Conservation (phyloP, 2,113 vertebrate species). For the Ornithorhynchus anatinus region DNA sequence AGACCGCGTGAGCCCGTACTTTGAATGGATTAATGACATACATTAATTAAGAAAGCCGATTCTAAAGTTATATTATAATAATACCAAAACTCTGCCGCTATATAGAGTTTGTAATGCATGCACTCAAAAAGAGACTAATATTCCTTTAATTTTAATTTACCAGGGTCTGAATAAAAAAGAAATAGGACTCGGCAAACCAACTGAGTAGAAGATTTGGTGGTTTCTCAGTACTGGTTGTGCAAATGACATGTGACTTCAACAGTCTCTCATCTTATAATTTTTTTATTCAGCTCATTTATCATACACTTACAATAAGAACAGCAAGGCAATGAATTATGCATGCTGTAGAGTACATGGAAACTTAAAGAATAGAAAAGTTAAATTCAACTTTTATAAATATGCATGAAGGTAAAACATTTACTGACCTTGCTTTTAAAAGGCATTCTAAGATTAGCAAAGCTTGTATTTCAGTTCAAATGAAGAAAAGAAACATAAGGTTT, state of each 20-base stretch:
- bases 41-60: conserved; percentile 27
- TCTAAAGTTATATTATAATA: conserved; percentile 33
- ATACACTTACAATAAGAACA: conserved; percentile 41
- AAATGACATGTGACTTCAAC: conserved; percentile 5
- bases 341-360: conserved; percentile 37
- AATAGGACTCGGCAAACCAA: background rate
- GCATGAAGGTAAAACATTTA: conserved; percentile 43
- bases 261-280: background rate
- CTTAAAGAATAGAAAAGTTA: conserved; percentile 50
- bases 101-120: background rate
- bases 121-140: conserved; percentile 31
- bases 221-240: background rate
- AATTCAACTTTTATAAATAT: conserved; percentile 25
- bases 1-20: rapidly evolving
- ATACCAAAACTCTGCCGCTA: conserved; percentile 4
- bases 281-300: conserved; percentile 10
- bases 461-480: conserved; percentile 43
- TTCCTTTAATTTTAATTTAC: conserved; percentile 39
- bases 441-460: conserved; percentile 47
- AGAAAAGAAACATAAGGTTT: conserved; percentile 17
- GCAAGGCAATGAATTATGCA: conserved; percentile 41
- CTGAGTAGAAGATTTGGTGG: background rate
- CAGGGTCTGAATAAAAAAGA: conserved; percentile 28
- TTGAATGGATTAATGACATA: background rate
- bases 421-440: conserved; percentile 50